phyloP scores from a whole-genome alignment of 2,797 vertebrate species.

The Pangasius krempfi region DNA sequence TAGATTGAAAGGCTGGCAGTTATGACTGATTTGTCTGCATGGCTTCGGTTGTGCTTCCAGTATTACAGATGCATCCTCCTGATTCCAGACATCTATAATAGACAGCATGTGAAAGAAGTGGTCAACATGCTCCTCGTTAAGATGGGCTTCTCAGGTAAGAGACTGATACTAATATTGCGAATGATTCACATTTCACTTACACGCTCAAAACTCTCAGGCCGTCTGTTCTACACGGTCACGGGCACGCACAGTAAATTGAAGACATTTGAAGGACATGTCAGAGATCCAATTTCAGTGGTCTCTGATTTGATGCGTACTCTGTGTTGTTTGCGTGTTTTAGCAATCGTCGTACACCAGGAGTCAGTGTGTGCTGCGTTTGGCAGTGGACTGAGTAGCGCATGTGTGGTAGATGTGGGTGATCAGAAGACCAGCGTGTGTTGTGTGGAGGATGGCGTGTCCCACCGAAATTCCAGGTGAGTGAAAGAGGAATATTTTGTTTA shows the following conservation, averaged over 20 bases:
- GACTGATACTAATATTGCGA: not conserved
- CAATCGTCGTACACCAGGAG: conserved; percentile 94
- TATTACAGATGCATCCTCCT: conserved; percentile 97
- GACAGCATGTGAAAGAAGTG: conserved; percentile 92
- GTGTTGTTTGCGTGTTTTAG: conserved; percentile 66
- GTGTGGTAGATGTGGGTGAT: conserved; percentile 94
- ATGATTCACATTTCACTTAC: not conserved
- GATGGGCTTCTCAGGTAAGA: conserved; percentile 95
- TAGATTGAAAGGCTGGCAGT: not conserved
- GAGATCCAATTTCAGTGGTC: not conserved
- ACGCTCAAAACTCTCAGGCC: not conserved
- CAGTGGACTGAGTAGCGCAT: conserved; percentile 92
- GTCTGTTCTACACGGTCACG: not conserved
- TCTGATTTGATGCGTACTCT: not conserved
- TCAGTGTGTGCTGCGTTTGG: conserved; percentile 95
- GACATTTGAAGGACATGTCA: not conserved
- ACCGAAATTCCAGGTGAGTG: conserved; percentile 89
- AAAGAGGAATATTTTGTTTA: not conserved
- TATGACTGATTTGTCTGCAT: not conserved
- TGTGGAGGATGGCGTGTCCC: conserved; percentile 96
- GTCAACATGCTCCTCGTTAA: conserved; percentile 93
- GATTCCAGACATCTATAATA: conserved; percentile 95
- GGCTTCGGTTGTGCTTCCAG: conserved; percentile 67
- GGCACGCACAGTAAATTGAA: not conserved
- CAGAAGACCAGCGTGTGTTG: conserved; percentile 97